A percentile compares a stretch with the other conserved stretches of the same genome.
Evolutionary conservation across 2,113 vertebrate genomes (phyloP).

Genomic region (Indri indri): DNA sequence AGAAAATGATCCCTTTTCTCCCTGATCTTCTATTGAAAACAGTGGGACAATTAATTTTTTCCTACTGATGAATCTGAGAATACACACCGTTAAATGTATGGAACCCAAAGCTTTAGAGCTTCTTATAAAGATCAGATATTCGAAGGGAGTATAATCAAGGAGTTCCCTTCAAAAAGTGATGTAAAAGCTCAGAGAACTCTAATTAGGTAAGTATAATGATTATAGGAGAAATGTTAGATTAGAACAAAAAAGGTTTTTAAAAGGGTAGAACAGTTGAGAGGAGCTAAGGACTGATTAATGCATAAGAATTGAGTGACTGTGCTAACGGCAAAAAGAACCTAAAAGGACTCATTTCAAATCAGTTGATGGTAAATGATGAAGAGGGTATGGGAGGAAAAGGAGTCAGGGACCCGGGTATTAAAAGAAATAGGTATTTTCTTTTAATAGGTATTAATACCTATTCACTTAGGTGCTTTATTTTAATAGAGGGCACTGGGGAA

Average conservation of each 20-base stretch:
- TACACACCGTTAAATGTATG: slow-evolving; percentile 11
- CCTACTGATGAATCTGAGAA: slow-evolving; percentile 22
- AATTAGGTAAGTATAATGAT: neutral
- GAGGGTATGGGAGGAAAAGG: neutral
- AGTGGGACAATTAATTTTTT: slow-evolving; percentile 43
- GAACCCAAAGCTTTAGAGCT: neutral
- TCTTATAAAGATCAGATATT: slow-evolving; percentile 3
- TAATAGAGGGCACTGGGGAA: neutral
- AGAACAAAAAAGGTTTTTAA: neutral
- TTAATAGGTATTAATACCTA: neutral
- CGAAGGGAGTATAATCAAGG: neutral
- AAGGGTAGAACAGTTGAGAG: neutral
- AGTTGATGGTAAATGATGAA: neutral
- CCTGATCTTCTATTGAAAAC: slow-evolving; percentile 25
- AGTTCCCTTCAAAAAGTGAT: neutral
- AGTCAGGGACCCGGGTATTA: neutral
- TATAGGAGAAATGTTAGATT: neutral
- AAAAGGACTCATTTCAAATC: neutral
- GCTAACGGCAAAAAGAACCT: neutral
- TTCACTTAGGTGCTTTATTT: neutral
- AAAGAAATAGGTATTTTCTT: neutral
- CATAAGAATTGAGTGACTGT: neutral
- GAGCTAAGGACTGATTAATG: neutral
- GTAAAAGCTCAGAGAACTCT: slow-evolving; percentile 31
- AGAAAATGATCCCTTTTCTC: neutral